These are phyloP conservation scores for Uropsilus gracilis DNA, from an alignment of 2,113 vertebrate genomes.

Conservation along the genomic window DNA sequence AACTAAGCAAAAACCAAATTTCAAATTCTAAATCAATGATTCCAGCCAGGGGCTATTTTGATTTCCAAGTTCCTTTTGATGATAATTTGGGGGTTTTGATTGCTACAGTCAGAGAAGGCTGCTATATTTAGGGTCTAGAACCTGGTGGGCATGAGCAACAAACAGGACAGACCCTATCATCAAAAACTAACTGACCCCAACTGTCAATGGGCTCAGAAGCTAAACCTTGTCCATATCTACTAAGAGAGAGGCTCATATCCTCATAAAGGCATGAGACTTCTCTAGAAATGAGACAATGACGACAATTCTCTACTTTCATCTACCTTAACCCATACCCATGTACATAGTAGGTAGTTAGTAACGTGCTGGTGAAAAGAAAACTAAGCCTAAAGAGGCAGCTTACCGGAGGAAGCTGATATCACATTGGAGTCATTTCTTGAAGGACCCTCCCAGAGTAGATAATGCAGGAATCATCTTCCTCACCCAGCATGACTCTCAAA, in stretches of 20 bases:
- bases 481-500: background rate
- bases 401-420: background rate
- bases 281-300: too few species aligned
- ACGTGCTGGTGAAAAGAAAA: background rate
- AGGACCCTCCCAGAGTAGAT: background rate
- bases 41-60: background rate
- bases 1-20: background rate
- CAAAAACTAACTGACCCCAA: background rate
- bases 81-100: background rate
- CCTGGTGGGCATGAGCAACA: fast-evolving
- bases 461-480: background rate
- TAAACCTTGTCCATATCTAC: too few species aligned
- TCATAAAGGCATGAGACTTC: background rate
- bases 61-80: background rate
- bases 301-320: too few species aligned
- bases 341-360: too few species aligned
- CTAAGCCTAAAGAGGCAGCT: too few species aligned
- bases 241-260: too few species aligned
- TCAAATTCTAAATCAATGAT: background rate
- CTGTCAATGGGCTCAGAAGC: background rate
- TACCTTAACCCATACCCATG: too few species aligned
- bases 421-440: background rate
- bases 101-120: fast-evolving
- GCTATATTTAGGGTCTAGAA: fast-evolving
- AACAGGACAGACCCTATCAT: background rate